Evolutionary conservation across 2,888 invertebrate species (phyloP).

Genomic region (Cerceris ruficornis): DNA sequence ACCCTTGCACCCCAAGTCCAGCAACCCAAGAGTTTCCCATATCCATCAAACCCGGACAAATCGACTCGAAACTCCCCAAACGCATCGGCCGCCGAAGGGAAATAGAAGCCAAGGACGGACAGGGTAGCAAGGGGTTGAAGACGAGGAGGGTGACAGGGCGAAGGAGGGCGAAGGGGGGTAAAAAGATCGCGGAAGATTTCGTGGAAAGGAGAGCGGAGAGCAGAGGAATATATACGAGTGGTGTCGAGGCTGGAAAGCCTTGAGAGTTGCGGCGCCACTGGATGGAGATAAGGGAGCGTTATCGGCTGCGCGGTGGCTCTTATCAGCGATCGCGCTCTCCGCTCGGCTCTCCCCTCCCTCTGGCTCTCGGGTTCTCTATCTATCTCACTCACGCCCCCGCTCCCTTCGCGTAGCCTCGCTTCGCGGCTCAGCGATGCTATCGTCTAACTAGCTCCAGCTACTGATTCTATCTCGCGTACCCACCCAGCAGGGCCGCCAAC

Average conservation of each 20-base stretch:
- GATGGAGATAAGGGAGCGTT: constrained; percentile 81
- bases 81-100: constrained; percentile 16
- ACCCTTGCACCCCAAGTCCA: background rate
- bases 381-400: constrained; percentile 68
- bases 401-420: constrained; percentile 71
- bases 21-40: background rate
- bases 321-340: constrained; percentile 83
- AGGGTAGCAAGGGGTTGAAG: background rate
- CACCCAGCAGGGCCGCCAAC: constrained; percentile 76
- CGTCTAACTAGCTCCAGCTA: constrained; percentile 84
- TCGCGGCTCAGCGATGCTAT: constrained; percentile 83
- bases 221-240: constrained; percentile 50
- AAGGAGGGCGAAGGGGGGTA: constrained; percentile 2
- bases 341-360: constrained; percentile 75
- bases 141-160: background rate
- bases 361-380: constrained; percentile 58
- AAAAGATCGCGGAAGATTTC: constrained; percentile 52
- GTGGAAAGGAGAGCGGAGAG: constrained; percentile 53
- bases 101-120: constrained; percentile 18
- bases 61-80: background rate
- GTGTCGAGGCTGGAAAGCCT: constrained; percentile 76
- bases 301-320: constrained; percentile 80
- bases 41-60: no score
- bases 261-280: constrained; percentile 82
- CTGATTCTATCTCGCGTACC: constrained; percentile 83